phyloP scores from a whole-genome alignment of 2,888 invertebrate genomes.

The Stomorhina lunata region DNA sequence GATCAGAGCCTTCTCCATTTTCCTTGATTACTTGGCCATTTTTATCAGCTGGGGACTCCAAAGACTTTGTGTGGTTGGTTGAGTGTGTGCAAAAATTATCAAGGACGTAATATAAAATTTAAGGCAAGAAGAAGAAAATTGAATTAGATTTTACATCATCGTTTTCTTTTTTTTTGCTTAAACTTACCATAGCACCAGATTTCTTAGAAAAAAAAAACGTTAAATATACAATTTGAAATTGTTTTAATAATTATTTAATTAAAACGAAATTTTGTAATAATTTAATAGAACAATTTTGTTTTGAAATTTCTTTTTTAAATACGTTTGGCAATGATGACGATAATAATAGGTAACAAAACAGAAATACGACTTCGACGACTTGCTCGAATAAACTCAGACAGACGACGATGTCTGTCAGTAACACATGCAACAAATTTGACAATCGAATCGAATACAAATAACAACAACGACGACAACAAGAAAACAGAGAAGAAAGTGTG shows the following conservation, averaged over 20 bases:
- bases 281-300: not conserved
- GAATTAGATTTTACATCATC: constrained; percentile 27
- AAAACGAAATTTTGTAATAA: too few species aligned
- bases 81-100: not conserved
- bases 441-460: too few species aligned
- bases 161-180: not conserved
- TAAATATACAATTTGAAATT: not conserved
- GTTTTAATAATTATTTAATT: too few species aligned
- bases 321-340: constrained; percentile 19
- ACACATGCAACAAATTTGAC: constrained; percentile 33
- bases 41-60: not conserved
- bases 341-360: not conserved
- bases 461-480: not conserved
- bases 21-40: not conserved
- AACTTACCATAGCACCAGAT: constrained; percentile 50
- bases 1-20: not conserved
- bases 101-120: constrained; percentile 18
- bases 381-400: constrained; percentile 27
- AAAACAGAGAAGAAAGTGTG: not conserved
- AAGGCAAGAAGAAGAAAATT: not conserved
- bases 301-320: constrained; percentile 21
- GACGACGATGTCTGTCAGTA: too few species aligned
- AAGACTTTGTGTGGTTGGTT: constrained; percentile 32
- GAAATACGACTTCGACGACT: not conserved
- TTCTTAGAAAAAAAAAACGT: not conserved